Evolutionary conservation across 2,797 vertebrate species (phyloP).

Genomic region (Thripadectes ignobilis): DNA sequence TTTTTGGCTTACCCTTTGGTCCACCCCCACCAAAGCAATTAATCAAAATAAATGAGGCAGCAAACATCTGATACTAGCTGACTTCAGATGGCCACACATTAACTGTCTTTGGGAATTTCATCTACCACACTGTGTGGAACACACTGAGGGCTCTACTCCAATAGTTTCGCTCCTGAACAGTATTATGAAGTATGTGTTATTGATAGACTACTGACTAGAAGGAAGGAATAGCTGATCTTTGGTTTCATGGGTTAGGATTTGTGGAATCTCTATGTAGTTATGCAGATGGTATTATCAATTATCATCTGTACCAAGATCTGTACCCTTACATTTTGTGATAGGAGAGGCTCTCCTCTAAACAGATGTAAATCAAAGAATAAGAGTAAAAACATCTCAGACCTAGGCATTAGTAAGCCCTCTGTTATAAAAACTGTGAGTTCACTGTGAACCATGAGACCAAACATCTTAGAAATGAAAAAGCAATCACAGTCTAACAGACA

Average conservation of each 20-base stretch:
- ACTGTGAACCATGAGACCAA: neutral
- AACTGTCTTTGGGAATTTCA: neutral
- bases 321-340: neutral
- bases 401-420: neutral
- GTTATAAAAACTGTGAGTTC: neutral
- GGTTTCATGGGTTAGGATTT: neutral
- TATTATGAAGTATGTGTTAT: neutral
- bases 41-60: conserved; percentile 64
- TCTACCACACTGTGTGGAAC: neutral
- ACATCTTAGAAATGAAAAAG: neutral
- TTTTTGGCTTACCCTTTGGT: conserved; percentile 24
- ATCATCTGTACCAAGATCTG: neutral
- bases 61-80: conserved; percentile 18
- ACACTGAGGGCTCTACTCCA: neutral
- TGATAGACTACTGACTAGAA: neutral
- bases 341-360: neutral
- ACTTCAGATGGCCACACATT: neutral
- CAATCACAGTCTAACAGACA: neutral
- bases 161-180: neutral
- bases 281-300: neutral
- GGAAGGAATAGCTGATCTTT: neutral
- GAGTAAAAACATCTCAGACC: neutral
- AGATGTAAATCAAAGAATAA: neutral
- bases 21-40: neutral
- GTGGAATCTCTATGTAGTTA: neutral